phyloP scores from a whole-genome alignment of 2,797 vertebrate species.

The Delichon dasypus region DNA sequence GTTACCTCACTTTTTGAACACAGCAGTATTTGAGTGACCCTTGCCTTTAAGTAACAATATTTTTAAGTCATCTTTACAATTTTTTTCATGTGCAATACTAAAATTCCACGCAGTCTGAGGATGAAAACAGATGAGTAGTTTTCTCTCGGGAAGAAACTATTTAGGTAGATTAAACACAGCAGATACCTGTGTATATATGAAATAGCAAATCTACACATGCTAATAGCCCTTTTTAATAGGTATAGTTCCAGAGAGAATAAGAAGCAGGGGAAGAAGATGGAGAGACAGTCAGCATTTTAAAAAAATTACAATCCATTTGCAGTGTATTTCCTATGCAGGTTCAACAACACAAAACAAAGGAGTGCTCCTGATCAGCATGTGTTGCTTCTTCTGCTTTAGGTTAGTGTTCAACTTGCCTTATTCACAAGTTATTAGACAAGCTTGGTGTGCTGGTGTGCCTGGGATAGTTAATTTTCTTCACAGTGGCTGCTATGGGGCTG shows the following conservation, averaged over 20 bases:
- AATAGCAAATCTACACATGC: neutral
- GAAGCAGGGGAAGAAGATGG: neutral
- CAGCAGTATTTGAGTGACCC: neutral
- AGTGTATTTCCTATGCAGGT: neutral
- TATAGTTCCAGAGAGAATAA: neutral
- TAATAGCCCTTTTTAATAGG: neutral
- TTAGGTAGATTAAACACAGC: neutral
- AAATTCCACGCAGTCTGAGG: neutral
- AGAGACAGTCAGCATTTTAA: neutral
- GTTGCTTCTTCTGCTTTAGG: neutral
- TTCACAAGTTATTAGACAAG: neutral
- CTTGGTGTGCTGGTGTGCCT: neutral
- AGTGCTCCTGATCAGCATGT: neutral
- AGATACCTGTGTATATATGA: neutral
- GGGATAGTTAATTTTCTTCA: neutral
- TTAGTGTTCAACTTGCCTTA: neutral
- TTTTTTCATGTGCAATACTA: neutral
- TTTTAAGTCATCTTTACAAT: neutral
- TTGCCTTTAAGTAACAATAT: neutral
- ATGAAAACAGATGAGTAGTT: neutral
- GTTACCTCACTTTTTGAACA: neutral
- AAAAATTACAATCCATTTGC: neutral
- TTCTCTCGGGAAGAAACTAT: neutral
- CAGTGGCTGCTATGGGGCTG: neutral
- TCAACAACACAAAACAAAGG: neutral